Evolutionary conservation across 2,797 vertebrate genomes (phyloP), one percentile per base, ranked within the genome.

Genomic region (Xerus rutilus): DNA sequence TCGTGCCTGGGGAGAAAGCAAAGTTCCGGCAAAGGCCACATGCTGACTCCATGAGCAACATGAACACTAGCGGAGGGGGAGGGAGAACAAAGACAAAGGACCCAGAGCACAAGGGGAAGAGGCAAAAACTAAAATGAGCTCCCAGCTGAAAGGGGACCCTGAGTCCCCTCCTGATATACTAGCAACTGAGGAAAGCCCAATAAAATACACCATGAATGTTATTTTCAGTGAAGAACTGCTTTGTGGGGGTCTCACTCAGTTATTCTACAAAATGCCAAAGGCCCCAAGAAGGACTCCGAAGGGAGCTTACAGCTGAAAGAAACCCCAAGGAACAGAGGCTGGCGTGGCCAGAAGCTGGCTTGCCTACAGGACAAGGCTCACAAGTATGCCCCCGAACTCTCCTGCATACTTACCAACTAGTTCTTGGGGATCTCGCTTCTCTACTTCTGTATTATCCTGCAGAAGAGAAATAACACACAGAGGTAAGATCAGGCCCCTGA

Each of bases 391-490:
- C 25, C 35, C 7, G 17, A 10, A 8, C 2, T 45, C 39, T 65
- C 47, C 70, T 3, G 17, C 72, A 32, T 3, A 99, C 99, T 99
- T 97, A 99, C 99, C 99, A 94, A 99, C 99, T 43, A 99, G 98
- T 92, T 99, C 99, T 98, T 99, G 99, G 91, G 99, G 99, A 97
- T 99, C 99, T 98, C 98, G 99, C 86, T 98, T 99, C 97, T 99
- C 99, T 85, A 98, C 95, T 96, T 99, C 99, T 45, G 98, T 89
- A 86, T 99, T 98, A 94, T 99, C 99, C 99, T 99, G 98, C 13
- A 96, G 97, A 88, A 97, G 43, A 98, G 83, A 91, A 65, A 94
- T 62, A 97, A 96, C 20, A 79, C 93, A 23, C 35, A 64, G 65
- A 52, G 39, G 47, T 97, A 21, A 97, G 84, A 32, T 5, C 13